These are phyloP conservation scores for Drosophila saltans DNA, from an alignment of 1,140 invertebrate species.

Conservation along the genomic window DNA sequence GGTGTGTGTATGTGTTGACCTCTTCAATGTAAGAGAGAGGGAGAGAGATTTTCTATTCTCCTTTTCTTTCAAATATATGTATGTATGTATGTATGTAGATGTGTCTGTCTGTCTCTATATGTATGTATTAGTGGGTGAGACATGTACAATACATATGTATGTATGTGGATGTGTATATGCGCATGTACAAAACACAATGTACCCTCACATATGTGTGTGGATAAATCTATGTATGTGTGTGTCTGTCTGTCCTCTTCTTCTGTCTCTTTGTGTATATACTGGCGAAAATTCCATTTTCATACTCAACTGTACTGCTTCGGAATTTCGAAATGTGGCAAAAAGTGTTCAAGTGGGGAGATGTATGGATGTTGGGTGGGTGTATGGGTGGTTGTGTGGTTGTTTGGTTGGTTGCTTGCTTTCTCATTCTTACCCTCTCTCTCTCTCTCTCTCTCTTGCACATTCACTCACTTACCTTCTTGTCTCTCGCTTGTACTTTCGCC, in stretches of 20 bases:
- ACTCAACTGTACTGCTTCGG: constrained; percentile 78
- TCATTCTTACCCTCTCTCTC: constrained; percentile 5
- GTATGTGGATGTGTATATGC: constrained; percentile 7
- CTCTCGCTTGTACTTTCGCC: neutral
- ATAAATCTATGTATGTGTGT: constrained; percentile 39
- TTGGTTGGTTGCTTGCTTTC: neutral
- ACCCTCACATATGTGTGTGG: neutral
- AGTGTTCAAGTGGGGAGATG: constrained; percentile 61
- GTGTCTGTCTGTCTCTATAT: constrained; percentile 32
- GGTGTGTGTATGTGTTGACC: neutral
- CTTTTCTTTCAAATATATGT: neutral
- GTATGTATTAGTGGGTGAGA: constrained; percentile 8
- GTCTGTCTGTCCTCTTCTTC: constrained; percentile 69
- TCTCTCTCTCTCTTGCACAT: neutral
- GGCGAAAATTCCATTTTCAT: constrained; percentile 76
- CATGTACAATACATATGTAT: constrained; percentile 11
- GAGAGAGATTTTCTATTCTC: constrained; percentile 2
- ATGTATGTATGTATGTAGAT: neutral
- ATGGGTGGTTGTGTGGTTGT: neutral
- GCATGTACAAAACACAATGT: constrained; percentile 11
- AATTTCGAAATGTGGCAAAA: constrained; percentile 72
- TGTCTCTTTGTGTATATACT: constrained; percentile 41
- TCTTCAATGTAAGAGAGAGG: neutral
- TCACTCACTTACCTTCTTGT: neutral
- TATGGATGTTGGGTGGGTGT: constrained; percentile 12